Percentiles rank a stretch among this genome's conserved stretches.
These are phyloP conservation scores for Halictus rubicundus DNA, from an alignment of 1,140 invertebrate species.

Conservation along the genomic window DNA sequence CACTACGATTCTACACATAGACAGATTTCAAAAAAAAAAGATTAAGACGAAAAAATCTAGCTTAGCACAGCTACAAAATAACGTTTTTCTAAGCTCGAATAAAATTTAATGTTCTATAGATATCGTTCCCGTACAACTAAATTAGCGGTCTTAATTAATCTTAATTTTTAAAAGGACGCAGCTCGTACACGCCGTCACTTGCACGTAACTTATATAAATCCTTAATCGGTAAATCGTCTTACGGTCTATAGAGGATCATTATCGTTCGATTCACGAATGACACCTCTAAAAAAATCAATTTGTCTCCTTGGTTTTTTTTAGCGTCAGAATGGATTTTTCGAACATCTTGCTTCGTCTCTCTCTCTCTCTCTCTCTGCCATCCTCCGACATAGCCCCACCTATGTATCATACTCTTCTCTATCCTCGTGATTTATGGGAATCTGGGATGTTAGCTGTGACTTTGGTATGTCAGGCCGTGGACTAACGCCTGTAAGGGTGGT, in stretches of 20 bases:
- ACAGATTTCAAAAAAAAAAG: conserved; percentile 1
- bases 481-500: conserved; percentile 77
- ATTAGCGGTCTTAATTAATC: conserved; percentile 63
- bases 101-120: conserved; percentile 61
- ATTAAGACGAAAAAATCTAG: neutral
- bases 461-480: conserved; percentile 47
- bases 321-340: too few species aligned
- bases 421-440: conserved; percentile 27
- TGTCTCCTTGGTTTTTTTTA: neutral
- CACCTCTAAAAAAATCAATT: conserved; percentile 55
- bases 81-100: conserved; percentile 46
- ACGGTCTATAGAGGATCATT: conserved; percentile 25
- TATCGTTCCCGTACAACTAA: conserved; percentile 56
- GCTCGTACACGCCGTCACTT: conserved; percentile 47
- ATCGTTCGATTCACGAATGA: conserved; percentile 16
- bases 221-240: conserved; percentile 54
- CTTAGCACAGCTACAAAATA: conserved; percentile 51
- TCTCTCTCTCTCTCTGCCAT: neutral
- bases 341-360: too few species aligned
- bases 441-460: conserved; percentile 30
- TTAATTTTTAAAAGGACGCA: conserved; percentile 64
- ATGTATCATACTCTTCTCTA: conserved; percentile 13
- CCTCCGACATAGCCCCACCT: neutral
- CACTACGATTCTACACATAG: neutral
- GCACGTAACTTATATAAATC: conserved; percentile 55